Conservation (phyloP, 2,113 vertebrate species). For the Entosphenus tridentatus region DNA sequence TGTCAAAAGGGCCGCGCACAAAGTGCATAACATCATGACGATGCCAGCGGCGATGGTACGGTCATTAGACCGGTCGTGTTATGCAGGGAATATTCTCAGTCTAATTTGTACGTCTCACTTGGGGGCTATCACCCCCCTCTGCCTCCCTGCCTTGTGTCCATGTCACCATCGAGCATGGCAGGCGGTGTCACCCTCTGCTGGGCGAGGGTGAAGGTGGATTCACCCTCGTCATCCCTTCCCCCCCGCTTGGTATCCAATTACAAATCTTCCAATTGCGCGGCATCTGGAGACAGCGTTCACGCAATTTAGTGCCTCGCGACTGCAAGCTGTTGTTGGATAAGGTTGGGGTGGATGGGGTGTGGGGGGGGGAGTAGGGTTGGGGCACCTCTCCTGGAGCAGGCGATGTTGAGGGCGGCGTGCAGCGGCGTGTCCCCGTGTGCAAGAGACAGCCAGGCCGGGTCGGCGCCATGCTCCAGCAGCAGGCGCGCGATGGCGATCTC, state of each 20-base stretch:
- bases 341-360: background rate
- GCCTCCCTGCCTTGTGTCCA: too few relatives aligned
- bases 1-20: too few relatives aligned
- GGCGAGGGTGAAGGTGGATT: background rate
- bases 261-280: background rate
- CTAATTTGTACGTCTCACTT: too few relatives aligned
- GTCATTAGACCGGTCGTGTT: too few relatives aligned
- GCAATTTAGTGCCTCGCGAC: background rate
- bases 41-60: too few relatives aligned
- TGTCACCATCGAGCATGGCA: too few relatives aligned
- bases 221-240: background rate
- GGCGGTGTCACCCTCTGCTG: background rate
- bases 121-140: too few relatives aligned
- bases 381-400: constrained; percentile 24
- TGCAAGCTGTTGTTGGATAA: background rate
- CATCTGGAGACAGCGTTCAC: background rate
- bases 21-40: too few relatives aligned
- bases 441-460: constrained; percentile 18
- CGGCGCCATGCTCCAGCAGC: constrained; percentile 25
- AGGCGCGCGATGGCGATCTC: constrained; percentile 25
- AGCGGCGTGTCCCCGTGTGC: constrained; percentile 29
- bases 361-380: background rate
- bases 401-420: constrained; percentile 31
- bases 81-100: too few relatives aligned
- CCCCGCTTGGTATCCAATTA: background rate